Conservation (phyloP, 2,797 vertebrate genomes). For the Rhinichthys osculus region DNA sequence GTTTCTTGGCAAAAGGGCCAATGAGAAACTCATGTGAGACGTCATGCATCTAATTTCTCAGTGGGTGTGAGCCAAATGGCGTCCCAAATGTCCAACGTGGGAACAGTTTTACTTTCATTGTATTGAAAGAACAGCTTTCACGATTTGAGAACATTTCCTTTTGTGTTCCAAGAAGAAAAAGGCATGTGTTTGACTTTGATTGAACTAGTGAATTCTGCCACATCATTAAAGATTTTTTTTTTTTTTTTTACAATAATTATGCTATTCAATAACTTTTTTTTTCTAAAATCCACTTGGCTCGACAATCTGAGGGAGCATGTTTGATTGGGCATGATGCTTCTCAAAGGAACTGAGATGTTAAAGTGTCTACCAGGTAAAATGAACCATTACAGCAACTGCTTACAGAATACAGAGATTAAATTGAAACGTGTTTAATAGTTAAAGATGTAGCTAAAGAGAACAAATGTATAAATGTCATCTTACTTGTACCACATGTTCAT, state of each 20-base stretch:
- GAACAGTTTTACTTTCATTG: not conserved
- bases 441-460: not conserved
- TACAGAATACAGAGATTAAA: not conserved
- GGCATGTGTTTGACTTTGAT: not conserved
- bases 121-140: not conserved
- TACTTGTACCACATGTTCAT: constrained; percentile 74
- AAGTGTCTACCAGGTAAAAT: not conserved
- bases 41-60: constrained; percentile 22
- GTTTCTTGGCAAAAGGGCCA: constrained; percentile 71
- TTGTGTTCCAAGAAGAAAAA: not conserved
- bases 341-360: not conserved
- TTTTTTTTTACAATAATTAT: not conserved
- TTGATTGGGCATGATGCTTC: not conserved
- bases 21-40: constrained; percentile 57
- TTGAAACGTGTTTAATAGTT: not conserved
- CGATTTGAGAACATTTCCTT: not conserved
- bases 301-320: not conserved
- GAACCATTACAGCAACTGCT: not conserved
- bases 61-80: not conserved
- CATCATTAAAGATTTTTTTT: not conserved
- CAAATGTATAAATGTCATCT: constrained; percentile 37
- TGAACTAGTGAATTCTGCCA: not conserved
- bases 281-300: not conserved
- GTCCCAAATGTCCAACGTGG: not conserved
- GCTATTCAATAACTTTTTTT: not conserved